Evolutionary conservation across 2,888 invertebrate species (phyloP).

Genomic region (Ctena decussata): DNA sequence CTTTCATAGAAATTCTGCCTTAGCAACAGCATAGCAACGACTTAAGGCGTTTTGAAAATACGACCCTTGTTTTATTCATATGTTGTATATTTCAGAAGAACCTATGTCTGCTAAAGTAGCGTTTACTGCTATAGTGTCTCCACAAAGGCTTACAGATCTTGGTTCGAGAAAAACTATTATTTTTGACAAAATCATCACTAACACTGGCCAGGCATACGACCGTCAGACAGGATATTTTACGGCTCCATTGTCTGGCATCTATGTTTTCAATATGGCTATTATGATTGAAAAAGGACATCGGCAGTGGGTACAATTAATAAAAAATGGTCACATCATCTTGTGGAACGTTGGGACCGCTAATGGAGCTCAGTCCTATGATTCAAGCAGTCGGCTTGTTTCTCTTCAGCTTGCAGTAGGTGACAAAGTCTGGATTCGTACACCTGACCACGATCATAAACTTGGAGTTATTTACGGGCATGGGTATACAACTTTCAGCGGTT

Average conservation of each 20-base stretch:
- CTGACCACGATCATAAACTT: too few species aligned
- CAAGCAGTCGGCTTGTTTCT: conserved; percentile 32
- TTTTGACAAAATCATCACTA: conserved; percentile 14
- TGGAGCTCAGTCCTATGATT: conserved; percentile 15
- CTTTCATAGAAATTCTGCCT: too few species aligned
- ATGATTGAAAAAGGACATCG: not conserved
- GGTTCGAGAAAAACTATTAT: conserved; percentile 11
- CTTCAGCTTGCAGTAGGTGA: conserved; percentile 25
- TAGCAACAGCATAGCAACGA: too few species aligned
- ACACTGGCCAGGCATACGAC: conserved; percentile 14
- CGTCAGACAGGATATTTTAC: conserved; percentile 12
- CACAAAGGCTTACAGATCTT: not conserved
- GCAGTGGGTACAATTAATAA: conserved; percentile 15
- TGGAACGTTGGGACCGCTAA: conserved; percentile 24
- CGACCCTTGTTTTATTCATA: too few species aligned
- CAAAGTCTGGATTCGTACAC: conserved; percentile 48
- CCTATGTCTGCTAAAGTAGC: too few species aligned
- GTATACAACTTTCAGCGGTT: too few species aligned
- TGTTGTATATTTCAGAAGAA: too few species aligned
- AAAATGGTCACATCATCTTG: conserved; percentile 30
- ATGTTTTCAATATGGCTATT: conserved; percentile 8
- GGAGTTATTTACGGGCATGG: too few species aligned
- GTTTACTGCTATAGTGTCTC: conserved; percentile 22
- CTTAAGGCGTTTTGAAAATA: too few species aligned
- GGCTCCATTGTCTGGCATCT: conserved; percentile 18